These are phyloP conservation scores for Nemurella pictetii DNA, from an alignment of 2,888 invertebrate genomes.

Conservation along the genomic window DNA sequence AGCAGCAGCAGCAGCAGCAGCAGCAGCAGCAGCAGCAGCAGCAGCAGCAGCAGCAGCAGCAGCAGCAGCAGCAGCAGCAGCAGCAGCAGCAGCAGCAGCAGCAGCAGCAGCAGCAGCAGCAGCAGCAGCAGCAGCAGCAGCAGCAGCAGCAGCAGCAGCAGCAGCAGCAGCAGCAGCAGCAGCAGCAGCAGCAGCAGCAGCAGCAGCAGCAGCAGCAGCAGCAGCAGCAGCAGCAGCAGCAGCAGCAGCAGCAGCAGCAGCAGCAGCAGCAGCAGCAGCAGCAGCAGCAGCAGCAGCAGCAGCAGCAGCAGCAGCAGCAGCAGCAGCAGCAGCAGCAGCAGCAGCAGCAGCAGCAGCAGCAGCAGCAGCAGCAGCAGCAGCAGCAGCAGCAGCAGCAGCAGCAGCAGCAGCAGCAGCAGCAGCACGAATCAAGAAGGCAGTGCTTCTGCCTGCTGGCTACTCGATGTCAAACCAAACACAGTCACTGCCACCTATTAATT, in stretches of 20 bases:
- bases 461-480: no score
- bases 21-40: conserved; percentile 4
- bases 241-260: conserved; percentile 4
- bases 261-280: conserved; percentile 4
- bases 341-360: conserved; percentile 4
- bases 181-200: conserved; percentile 4
- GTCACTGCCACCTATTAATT: no score
- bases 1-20: conserved; percentile 4
- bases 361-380: conserved; percentile 4
- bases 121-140: conserved; percentile 4
- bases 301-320: conserved; percentile 4
- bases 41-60: conserved; percentile 4
- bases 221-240: conserved; percentile 4
- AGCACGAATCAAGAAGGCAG: no score
- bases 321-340: conserved; percentile 4
- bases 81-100: conserved; percentile 4
- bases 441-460: no score
- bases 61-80: conserved; percentile 4
- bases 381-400: conserved; percentile 4
- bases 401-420: conserved; percentile 4
- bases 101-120: conserved; percentile 4
- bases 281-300: conserved; percentile 4
- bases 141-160: conserved; percentile 4
- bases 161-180: conserved; percentile 4
- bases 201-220: conserved; percentile 4